phyloP scores from a whole-genome alignment of 1,140 invertebrate species.

The Penaeus indicus region DNA sequence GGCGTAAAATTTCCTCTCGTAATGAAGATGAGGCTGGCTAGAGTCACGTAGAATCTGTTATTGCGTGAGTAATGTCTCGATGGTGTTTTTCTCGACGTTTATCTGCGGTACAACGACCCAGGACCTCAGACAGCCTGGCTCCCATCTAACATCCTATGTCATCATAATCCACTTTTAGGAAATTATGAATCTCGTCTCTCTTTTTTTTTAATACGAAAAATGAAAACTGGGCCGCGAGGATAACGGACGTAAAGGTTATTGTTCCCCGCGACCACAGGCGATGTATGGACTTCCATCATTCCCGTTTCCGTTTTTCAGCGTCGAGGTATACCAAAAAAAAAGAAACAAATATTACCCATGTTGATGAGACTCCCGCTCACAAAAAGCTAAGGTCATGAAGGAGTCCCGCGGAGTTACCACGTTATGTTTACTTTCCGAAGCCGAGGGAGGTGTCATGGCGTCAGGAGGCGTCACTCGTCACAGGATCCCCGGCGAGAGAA shows the following conservation, averaged over 20 bases:
- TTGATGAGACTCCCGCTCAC: not conserved
- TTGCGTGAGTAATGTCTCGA: too few species aligned
- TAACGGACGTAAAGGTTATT: not conserved
- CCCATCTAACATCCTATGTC: slow-evolving; percentile 40
- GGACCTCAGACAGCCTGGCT: slow-evolving; percentile 57
- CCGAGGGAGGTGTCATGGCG: not conserved
- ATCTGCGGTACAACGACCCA: slow-evolving; percentile 47
- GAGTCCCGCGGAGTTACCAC: not conserved
- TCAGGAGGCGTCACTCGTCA: not conserved
- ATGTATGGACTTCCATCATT: not conserved
- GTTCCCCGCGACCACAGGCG: not conserved
- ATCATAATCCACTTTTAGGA: slow-evolving; percentile 39
- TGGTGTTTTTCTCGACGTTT: not conserved
- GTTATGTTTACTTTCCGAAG: not conserved
- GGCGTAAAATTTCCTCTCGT: too few species aligned
- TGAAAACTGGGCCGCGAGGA: not conserved
- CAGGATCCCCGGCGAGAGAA: not conserved
- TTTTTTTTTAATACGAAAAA: not conserved
- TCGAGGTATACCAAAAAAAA: not conserved
- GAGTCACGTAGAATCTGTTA: too few species aligned
- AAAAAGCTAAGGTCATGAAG: slow-evolving; percentile 21
- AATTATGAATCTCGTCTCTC: not conserved
- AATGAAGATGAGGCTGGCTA: too few species aligned
- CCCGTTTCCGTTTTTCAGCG: not conserved
- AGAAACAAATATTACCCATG: slow-evolving; percentile 8